phyloP scores from a whole-genome alignment of 2,113 vertebrate genomes.

The Oxyruncus cristatus region DNA sequence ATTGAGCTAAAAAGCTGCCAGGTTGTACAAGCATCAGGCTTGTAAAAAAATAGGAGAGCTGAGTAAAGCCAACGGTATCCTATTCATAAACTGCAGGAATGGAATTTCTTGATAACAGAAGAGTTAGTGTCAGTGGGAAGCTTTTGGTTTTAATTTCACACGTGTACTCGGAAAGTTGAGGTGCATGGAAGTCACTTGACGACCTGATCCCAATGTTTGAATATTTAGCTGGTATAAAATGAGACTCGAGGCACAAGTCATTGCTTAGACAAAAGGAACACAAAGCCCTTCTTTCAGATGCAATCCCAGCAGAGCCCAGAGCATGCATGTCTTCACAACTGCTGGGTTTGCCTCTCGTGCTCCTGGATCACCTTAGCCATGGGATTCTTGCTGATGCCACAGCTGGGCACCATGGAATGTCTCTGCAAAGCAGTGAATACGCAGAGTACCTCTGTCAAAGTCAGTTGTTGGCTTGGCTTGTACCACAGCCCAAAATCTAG shows the following conservation, averaged over 20 bases:
- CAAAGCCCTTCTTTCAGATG: background rate
- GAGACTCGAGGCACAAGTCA: background rate
- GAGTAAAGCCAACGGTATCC: background rate
- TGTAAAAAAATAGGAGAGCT: background rate
- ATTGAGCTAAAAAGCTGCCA: constrained; percentile 20
- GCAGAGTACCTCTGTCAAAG: background rate
- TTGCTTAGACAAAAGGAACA: background rate
- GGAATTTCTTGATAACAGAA: background rate
- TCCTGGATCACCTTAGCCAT: background rate
- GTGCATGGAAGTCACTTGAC: background rate
- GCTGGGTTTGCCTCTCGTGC: background rate
- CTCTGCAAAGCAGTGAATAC: background rate
- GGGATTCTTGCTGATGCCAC: background rate
- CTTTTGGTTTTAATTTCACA: background rate
- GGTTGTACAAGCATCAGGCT: background rate
- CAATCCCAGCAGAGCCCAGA: background rate
- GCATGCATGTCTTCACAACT: background rate
- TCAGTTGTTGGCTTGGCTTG: background rate
- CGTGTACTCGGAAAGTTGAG: background rate
- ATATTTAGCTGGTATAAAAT: background rate
- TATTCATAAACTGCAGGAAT: background rate
- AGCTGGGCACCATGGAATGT: background rate
- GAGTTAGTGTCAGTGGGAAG: background rate
- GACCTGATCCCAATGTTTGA: background rate
- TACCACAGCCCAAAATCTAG: background rate